phyloP scores from a whole-genome alignment of 2,797 vertebrate genomes.

The Coregonus sp. region DNA sequence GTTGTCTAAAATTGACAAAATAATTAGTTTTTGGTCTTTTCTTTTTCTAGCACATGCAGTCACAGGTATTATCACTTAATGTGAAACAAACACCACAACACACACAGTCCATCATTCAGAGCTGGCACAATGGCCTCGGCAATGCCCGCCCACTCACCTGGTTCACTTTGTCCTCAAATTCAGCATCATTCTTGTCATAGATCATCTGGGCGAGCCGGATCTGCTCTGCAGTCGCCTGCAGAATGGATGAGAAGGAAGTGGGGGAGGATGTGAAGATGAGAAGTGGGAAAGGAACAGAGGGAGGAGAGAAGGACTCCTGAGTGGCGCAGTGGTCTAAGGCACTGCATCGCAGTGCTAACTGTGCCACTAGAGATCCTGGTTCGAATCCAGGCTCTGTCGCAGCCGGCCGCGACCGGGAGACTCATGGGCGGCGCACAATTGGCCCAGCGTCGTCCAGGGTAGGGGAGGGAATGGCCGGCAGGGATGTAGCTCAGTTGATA shows the following conservation, averaged over 20 bases:
- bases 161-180: constrained; percentile 97
- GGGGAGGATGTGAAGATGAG: neutral
- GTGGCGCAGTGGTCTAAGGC: too few species aligned
- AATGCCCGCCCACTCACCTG: constrained; percentile 75
- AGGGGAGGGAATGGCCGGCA: too few species aligned
- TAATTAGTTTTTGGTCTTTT: too few species aligned
- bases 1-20: too few species aligned
- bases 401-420: too few species aligned
- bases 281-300: neutral
- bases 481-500: too few species aligned
- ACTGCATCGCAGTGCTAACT: too few species aligned
- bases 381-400: too few species aligned
- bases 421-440: too few species aligned
- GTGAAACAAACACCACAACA: neutral
- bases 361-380: too few species aligned
- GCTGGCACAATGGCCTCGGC: neutral
- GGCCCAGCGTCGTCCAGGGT: too few species aligned
- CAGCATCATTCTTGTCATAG: constrained; percentile 94
- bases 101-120: neutral
- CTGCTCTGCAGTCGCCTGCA: constrained; percentile 95
- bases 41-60: neutral
- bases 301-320: neutral
- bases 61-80: neutral
- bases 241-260: constrained; percentile 34
- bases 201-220: constrained; percentile 97